Evolutionary conservation across 2,797 vertebrate species (phyloP).

Genomic region (Diglossa cyanea): DNA sequence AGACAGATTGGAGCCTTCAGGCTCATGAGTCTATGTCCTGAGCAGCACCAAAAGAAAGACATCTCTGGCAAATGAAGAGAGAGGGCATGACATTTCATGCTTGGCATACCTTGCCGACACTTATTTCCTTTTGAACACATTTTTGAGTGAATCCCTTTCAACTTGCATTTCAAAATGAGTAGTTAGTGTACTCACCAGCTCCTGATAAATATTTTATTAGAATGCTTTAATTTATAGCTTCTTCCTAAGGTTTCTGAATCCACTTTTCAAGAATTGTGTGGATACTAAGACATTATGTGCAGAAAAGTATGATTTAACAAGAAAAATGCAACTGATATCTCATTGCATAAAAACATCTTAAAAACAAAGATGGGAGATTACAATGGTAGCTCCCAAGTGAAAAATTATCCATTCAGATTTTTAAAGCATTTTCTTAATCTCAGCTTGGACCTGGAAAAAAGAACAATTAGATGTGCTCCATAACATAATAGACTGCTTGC

Average conservation of each 20-base stretch:
- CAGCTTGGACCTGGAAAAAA: neutral
- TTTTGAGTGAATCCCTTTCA: neutral
- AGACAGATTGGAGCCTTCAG: neutral
- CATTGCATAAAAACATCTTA: neutral
- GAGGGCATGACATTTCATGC: neutral
- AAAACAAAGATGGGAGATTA: neutral
- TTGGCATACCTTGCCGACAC: neutral
- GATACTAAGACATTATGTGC: neutral
- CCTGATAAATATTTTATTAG: neutral
- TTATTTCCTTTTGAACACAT: neutral
- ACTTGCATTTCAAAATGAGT: neutral
- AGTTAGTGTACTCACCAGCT: neutral
- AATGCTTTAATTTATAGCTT: neutral
- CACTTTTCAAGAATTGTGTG: neutral
- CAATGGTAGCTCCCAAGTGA: neutral
- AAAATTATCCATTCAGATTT: neutral
- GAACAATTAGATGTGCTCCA: rapidly evolving
- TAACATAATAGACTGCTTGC: neutral
- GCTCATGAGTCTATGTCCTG: neutral
- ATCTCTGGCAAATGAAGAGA: neutral
- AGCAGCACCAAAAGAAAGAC: neutral
- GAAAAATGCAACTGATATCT: neutral
- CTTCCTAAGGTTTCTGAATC: neutral
- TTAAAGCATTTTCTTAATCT: neutral
- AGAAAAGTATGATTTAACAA: neutral